These are phyloP conservation scores for Decapterus maruadsi DNA, from an alignment of 2,797 vertebrate genomes.

Conservation along the genomic window DNA sequence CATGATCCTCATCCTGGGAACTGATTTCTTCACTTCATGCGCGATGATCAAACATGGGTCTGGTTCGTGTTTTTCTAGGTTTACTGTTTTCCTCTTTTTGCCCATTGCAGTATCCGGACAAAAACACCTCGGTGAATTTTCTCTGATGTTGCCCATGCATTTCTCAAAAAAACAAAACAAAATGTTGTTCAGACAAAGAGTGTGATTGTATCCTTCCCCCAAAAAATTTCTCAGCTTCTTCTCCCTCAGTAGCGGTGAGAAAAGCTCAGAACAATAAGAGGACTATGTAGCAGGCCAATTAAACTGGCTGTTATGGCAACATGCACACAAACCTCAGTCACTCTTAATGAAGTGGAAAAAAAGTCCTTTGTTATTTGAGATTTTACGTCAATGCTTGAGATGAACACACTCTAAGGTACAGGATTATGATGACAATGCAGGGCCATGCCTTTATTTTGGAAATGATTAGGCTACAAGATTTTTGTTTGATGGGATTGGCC, in stretches of 20 bases:
- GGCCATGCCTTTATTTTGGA: slow-evolving; percentile 7
- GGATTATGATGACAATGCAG: slow-evolving; percentile 1
- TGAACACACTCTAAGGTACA: not conserved
- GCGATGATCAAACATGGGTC: slow-evolving; percentile 37
- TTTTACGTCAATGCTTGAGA: not conserved
- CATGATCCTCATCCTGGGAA: slow-evolving; percentile 34
- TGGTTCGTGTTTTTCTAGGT: slow-evolving; percentile 20
- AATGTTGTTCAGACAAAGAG: not conserved
- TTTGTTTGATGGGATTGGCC: not conserved
- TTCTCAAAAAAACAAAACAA: slow-evolving; percentile 18
- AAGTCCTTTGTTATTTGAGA: not conserved
- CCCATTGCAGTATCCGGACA: slow-evolving; percentile 18
- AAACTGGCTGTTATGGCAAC: slow-evolving; percentile 74
- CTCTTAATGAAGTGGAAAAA: not conserved
- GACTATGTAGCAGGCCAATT: slow-evolving; percentile 34
- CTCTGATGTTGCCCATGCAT: slow-evolving; percentile 31
- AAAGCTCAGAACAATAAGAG: slow-evolving; percentile 38
- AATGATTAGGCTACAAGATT: slow-evolving; percentile 16
- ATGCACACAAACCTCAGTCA: slow-evolving; percentile 59
- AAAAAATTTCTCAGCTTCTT: not conserved
- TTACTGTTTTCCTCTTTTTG: slow-evolving; percentile 31
- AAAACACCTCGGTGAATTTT: slow-evolving; percentile 7
- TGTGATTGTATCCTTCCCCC: not conserved
- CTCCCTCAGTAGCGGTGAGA: slow-evolving; percentile 18
- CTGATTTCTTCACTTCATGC: slow-evolving; percentile 32